Evolutionary conservation across 2,797 vertebrate species (phyloP).

Genomic region (Sciaenops ocellatus): DNA sequence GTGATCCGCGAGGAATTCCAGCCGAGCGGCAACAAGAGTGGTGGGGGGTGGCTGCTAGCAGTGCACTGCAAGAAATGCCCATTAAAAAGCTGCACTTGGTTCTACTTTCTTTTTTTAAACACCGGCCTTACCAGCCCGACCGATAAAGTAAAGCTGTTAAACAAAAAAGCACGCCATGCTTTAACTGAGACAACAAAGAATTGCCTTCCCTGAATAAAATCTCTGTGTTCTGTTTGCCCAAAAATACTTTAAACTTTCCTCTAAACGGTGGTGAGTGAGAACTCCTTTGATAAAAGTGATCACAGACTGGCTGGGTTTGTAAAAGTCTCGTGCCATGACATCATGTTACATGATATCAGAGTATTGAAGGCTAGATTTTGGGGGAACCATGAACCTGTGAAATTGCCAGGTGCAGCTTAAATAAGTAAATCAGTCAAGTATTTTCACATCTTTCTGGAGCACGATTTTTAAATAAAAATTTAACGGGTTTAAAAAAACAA

Average conservation of each 20-base stretch:
- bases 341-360: conserved; percentile 29
- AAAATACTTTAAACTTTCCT: neutral
- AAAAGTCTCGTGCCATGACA: conserved; percentile 2
- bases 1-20: conserved; percentile 87
- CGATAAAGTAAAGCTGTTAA: neutral
- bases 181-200: neutral
- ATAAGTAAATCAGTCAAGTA: conserved; percentile 11
- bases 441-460: conserved; percentile 1
- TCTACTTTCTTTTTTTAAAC: conserved; percentile 13
- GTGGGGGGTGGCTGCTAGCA: conserved; percentile 33
- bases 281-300: neutral
- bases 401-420: neutral
- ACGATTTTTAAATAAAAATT: neutral
- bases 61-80: conserved; percentile 55
- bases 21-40: conserved; percentile 70
- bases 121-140: neutral
- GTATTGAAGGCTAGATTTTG: neutral
- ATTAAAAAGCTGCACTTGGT: conserved; percentile 52
- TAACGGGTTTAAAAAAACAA: neutral
- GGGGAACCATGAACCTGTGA: neutral
- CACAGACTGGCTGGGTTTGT: neutral
- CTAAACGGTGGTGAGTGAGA: neutral
- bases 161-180: too few relatives aligned
- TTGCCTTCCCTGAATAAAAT: neutral
- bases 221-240: neutral